Evolutionary conservation across 2,888 invertebrate species (phyloP).

Genomic region (Plebejus anna): DNA sequence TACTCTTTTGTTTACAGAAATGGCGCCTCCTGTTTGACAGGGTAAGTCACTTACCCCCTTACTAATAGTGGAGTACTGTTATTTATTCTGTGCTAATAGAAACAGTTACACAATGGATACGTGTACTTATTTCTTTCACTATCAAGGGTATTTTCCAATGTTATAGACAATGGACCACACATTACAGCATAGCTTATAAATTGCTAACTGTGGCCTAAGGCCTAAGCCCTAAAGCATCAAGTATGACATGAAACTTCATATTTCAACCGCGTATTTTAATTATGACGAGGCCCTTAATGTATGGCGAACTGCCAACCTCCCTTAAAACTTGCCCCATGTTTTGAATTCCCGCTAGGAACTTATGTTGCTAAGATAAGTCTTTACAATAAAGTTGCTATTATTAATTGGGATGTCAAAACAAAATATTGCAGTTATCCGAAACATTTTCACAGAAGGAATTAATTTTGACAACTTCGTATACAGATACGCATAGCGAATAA

Average conservation of each 20-base stretch:
- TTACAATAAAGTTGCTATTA: not conserved
- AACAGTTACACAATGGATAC: too few relatives aligned
- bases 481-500: slow-evolving; percentile 13
- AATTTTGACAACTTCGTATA: slow-evolving; percentile 4
- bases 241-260: too few relatives aligned
- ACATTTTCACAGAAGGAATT: not conserved
- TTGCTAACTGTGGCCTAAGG: too few relatives aligned
- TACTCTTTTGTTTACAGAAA: slow-evolving; percentile 83
- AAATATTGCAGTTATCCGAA: not conserved
- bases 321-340: too few relatives aligned
- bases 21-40: slow-evolving; percentile 93
- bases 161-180: not conserved
- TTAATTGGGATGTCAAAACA: not conserved
- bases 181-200: not conserved
- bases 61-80: not conserved
- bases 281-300: not conserved
- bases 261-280: too few relatives aligned
- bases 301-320: not conserved
- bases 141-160: not conserved
- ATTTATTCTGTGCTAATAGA: too few relatives aligned
- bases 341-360: not conserved
- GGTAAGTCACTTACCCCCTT: slow-evolving; percentile 71
- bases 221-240: too few relatives aligned
- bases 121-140: too few relatives aligned
- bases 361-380: not conserved